phyloP scores from a whole-genome alignment of 2,888 invertebrate genomes.

The Drosophila fungiperda region DNA sequence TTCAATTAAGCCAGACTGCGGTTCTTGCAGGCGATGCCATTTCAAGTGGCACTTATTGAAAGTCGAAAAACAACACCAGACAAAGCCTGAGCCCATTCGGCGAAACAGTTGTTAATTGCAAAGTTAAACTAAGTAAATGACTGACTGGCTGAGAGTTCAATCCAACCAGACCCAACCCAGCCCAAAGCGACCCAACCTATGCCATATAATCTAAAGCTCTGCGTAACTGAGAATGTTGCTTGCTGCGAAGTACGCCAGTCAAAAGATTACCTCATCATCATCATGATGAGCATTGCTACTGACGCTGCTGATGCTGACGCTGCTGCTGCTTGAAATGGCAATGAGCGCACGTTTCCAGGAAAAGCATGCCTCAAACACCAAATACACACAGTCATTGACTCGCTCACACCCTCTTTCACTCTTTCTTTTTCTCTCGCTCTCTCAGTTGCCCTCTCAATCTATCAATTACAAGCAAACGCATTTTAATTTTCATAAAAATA shows the following conservation, averaged over 20 bases:
- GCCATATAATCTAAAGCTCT: neutral
- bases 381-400: conserved; percentile 29
- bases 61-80: neutral
- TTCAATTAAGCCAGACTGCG: conserved; percentile 55
- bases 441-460: conserved; percentile 1
- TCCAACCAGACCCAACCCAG: conserved; percentile 8
- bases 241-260: conserved; percentile 24
- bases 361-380: conserved; percentile 65
- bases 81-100: conserved; percentile 25
- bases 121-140: conserved; percentile 73
- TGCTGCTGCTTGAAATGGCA: conserved; percentile 63
- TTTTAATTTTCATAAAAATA: conserved; percentile 80
- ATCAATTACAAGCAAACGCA: conserved; percentile 78
- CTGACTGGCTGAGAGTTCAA: conserved; percentile 46
- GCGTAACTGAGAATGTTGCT: conserved; percentile 17
- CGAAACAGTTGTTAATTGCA: conserved; percentile 74
- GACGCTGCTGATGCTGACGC: neutral
- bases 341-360: conserved; percentile 76
- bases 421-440: neutral
- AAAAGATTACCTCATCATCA: conserved; percentile 70
- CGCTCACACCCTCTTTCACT: conserved; percentile 1
- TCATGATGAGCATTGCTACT: conserved; percentile 43
- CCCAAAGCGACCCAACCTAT: conserved; percentile 9
- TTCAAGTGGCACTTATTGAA: conserved; percentile 49
- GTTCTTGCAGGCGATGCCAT: conserved; percentile 41